Base-by-base conservation (phyloP, 2,113 vertebrate genomes). In the Kobus ellipsiprymnus region DNA sequence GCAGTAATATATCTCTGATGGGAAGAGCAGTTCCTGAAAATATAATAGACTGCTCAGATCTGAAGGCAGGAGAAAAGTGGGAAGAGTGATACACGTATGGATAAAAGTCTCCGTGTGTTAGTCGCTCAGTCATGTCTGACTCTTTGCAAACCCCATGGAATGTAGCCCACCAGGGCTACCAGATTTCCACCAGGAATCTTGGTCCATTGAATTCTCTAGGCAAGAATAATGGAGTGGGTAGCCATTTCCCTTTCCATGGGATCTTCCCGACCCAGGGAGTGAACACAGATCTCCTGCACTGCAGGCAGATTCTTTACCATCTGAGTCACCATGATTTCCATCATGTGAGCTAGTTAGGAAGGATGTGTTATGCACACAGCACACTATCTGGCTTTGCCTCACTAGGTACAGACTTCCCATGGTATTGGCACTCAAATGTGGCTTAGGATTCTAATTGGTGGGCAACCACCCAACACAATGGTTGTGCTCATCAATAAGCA, bases 1-100 rank as follows among this genome's bases (percentile, higher is more conserved):
- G 52, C 33, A 95, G 57, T 55, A 67, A 92, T 82, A 25, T 62
- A 83, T 92, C 90, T 88, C 33, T 40, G 16, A n/a, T 55, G 48
- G 50, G 46, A 95, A 60, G 46, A 87, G 17, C 1, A 77, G 33
- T 44, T 90, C 40, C 87, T 60, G 33, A 92, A 96, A 90, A 82
- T 44, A 62, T 60, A 85, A 97, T 0, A 93, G 57, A 74, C 29
- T 62, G 25, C 48, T 96, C 40, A 15, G 33, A 94, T 54, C 57
- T 74, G 55, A 82, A 96, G 40, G 21, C 17, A 64, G 9, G 50
- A 84, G 40, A 40, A 92, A 71, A 57, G 23, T 71, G 23, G 9
- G 33, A 10, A 95, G 52, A 46, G 3, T 60, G 48, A 60, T 30
- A 80, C 13, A 81, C 2, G 19, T 5, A 48, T 11, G 21, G 14